A percentile compares a stretch with the other conserved stretches of the same genome.
These are phyloP conservation scores for Platichthys flesus DNA, from an alignment of 2,113 vertebrate genomes.

Conservation along the genomic window DNA sequence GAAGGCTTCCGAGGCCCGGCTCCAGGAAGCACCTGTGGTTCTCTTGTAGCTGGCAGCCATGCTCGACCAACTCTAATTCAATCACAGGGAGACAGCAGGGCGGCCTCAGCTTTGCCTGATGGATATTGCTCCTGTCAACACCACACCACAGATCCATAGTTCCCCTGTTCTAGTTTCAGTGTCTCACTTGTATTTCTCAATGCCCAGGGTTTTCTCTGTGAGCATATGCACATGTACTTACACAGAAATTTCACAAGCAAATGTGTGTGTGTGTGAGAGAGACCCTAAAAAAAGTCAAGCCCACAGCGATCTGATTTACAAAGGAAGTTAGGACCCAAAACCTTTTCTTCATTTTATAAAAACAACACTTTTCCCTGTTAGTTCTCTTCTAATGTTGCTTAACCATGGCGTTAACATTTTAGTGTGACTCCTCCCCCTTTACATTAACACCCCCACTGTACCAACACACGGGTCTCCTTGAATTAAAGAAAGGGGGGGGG, in stretches of 20 bases:
- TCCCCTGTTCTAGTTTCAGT: slow-evolving; percentile 16
- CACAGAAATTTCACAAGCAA: neutral
- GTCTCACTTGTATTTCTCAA: slow-evolving; percentile 25
- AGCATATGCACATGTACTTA: neutral
- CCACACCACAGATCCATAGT: slow-evolving; percentile 26
- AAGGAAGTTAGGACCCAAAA: too few relatives aligned
- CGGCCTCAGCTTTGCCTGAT: slow-evolving; percentile 50
- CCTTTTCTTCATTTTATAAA: neutral
- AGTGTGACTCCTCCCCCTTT: neutral
- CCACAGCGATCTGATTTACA: slow-evolving; percentile 30
- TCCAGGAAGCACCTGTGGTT: slow-evolving; percentile 70
- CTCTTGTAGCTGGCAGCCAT: slow-evolving; percentile 46
- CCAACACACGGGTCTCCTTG: neutral
- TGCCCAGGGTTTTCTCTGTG: slow-evolving; percentile 6
- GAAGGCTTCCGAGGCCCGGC: slow-evolving; percentile 47
- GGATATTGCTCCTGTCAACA: slow-evolving; percentile 69
- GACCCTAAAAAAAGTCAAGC: neutral
- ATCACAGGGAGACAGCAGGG: slow-evolving; percentile 67
- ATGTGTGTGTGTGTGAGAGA: too few relatives aligned
- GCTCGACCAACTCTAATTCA: slow-evolving; percentile 61
- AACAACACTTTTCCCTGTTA: neutral
- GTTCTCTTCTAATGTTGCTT: neutral
- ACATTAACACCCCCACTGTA: neutral
- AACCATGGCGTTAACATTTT: neutral
- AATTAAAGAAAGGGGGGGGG: neutral